These are phyloP conservation scores for Cephus pulcher DNA, from an alignment of 2,888 invertebrate species.

Conservation along the genomic window DNA sequence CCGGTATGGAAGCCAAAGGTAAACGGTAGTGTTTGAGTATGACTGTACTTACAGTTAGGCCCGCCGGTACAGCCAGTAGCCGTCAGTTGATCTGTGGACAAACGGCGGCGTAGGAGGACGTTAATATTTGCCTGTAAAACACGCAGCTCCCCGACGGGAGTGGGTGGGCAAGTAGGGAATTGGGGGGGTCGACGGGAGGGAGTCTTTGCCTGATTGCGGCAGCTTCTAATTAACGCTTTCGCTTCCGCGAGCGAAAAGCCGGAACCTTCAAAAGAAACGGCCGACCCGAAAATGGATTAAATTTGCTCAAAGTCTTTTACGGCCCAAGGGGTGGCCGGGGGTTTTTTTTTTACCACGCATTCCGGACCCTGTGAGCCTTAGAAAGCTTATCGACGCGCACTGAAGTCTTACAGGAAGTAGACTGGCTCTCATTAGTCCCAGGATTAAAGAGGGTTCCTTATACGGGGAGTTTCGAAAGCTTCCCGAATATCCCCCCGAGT, in stretches of 20 bases:
- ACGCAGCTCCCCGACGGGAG: constrained; percentile 25
- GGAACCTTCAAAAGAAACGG: constrained; percentile 47
- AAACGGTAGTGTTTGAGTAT: not conserved
- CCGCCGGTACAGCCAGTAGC: not conserved
- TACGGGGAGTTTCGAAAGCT: not conserved
- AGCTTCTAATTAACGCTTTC: constrained; percentile 58
- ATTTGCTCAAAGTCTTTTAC: constrained; percentile 24
- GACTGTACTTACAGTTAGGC: not conserved
- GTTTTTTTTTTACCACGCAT: not conserved
- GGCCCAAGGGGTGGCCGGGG: not conserved
- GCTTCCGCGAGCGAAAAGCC: constrained; percentile 30
- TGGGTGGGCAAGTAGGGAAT: not conserved
- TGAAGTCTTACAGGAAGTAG: not conserved
- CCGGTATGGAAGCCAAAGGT: not conserved
- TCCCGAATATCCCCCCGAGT: not conserved
- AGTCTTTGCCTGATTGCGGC: constrained; percentile 45
- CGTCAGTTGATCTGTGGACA: not conserved
- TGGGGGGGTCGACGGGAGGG: not conserved
- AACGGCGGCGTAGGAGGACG: not conserved
- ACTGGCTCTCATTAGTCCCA: not conserved
- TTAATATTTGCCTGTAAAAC: constrained; percentile 45
- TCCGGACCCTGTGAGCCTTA: not conserved
- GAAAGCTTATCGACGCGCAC: not conserved
- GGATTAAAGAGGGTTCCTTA: not conserved
- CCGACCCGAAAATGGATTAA: constrained; percentile 46